Evolutionary conservation across 2,797 vertebrate genomes (phyloP), one percentile per base, ranked within the genome.

Genomic region (Acrocephalus scirpaceus): DNA sequence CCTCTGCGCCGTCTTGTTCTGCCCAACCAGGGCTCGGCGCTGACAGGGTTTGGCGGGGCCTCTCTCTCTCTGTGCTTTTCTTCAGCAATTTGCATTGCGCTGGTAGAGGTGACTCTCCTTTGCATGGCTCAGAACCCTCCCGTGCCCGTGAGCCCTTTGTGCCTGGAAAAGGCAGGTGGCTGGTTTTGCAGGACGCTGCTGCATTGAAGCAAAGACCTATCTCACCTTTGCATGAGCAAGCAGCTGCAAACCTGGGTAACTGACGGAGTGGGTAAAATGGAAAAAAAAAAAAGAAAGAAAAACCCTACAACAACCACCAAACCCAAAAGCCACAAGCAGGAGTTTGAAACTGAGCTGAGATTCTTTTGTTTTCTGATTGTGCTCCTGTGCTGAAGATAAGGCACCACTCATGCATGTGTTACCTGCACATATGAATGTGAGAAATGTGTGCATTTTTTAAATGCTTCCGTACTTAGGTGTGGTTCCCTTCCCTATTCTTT

Each of bases 381-480:
- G 36, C 21, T 78, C 5, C 69, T 69, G 72, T 79, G 44, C 83
- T 75, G 85, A 71, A 92, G 70, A 87, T 88, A 74, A 70, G 61
- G 26, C 36, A 61, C 21, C 10, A n/a, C 77, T 48, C 77, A 18
- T 27, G 56, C 25, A 9, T 40, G 26, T 69, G 42, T 74, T 70
- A 71, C 34, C 61, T 58, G 81, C 54, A 61, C 11, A 5, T 66
- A 69, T 13, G 51, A 86, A 58, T 72, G 80, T 78, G 66, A 88
- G 79, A 94, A 88, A 76, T 25, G 16, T 2, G 7, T 88, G 79
- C 92, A 78, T 97, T 96, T 94, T 95, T 97, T 3, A 94, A 93
- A 96, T 94, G 86, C 83, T 89, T 97, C 85, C 93, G 93, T 36
- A 47, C 88, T 27, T 82, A 97, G 97, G 94, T 97, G 96, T 96